Conservation (phyloP, 2,113 vertebrate genomes). For the Ivindomyrus marchei region DNA sequence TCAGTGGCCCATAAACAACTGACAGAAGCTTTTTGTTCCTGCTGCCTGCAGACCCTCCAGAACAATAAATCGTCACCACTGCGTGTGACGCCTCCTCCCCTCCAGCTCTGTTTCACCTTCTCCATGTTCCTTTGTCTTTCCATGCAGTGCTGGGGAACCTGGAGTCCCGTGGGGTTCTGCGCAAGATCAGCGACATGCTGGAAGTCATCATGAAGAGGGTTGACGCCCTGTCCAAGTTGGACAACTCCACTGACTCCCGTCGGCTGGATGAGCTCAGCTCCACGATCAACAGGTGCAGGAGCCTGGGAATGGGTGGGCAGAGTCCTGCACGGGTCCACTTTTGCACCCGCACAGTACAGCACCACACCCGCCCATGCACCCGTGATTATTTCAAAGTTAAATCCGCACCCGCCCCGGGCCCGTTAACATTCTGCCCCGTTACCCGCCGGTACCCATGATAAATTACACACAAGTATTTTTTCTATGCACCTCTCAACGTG, state of each 20-base stretch:
- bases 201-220: constrained; percentile 88
- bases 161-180: constrained; percentile 83
- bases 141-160: constrained; percentile 68
- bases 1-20: neutral
- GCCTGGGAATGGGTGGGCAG: fast-evolving
- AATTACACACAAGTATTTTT: no score
- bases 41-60: neutral
- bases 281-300: constrained; percentile 73
- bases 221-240: constrained; percentile 78
- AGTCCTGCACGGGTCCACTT: no score
- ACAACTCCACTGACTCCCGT: constrained; percentile 74
- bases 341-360: no score
- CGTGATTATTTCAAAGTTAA: no score
- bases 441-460: no score
- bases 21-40: neutral
- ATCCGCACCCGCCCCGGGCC: no score
- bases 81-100: neutral
- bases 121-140: neutral
- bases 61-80: neutral
- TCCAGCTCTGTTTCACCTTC: neutral
- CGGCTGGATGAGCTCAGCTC: constrained; percentile 65
- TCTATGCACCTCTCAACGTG: no score
- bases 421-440: no score
- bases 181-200: constrained; percentile 91
- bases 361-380: no score